These are phyloP conservation scores for Dasypolia templi DNA, from an alignment of 2,888 invertebrate species.

Conservation along the genomic window DNA sequence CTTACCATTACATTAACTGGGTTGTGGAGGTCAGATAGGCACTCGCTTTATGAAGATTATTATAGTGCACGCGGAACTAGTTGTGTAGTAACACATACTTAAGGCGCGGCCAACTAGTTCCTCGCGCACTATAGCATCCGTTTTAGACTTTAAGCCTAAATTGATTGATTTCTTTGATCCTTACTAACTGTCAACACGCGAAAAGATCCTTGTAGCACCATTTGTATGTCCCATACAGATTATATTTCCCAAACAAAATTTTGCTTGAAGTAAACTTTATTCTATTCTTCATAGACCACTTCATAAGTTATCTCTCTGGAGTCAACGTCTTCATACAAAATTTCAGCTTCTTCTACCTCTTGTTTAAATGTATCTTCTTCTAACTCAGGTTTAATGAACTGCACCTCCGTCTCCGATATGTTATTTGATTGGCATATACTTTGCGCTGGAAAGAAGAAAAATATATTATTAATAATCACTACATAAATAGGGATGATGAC, in stretches of 20 bases:
- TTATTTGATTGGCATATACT: slow-evolving; percentile 27
- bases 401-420: neutral
- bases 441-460: slow-evolving; percentile 46
- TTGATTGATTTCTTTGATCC: neutral
- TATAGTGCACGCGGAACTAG: too few species aligned
- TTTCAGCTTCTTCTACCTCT: slow-evolving; percentile 42
- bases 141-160: too few species aligned
- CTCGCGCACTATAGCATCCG: too few species aligned
- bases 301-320: slow-evolving; percentile 59
- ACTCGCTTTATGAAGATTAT: too few species aligned
- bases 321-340: slow-evolving; percentile 61
- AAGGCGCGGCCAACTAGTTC: too few species aligned
- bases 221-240: neutral
- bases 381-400: slow-evolving; percentile 25
- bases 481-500: too few species aligned
- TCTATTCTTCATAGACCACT: slow-evolving; percentile 56
- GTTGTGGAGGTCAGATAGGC: too few species aligned
- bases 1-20: too few species aligned
- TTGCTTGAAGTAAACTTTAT: neutral
- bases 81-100: too few species aligned
- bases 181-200: neutral
- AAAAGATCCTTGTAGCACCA: neutral
- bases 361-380: slow-evolving; percentile 34
- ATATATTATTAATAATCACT: neutral
- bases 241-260: neutral